Evolutionary conservation across 2,797 vertebrate genomes (phyloP), one percentile per base, ranked within the genome.

Genomic region (Psittacula derbiana): DNA sequence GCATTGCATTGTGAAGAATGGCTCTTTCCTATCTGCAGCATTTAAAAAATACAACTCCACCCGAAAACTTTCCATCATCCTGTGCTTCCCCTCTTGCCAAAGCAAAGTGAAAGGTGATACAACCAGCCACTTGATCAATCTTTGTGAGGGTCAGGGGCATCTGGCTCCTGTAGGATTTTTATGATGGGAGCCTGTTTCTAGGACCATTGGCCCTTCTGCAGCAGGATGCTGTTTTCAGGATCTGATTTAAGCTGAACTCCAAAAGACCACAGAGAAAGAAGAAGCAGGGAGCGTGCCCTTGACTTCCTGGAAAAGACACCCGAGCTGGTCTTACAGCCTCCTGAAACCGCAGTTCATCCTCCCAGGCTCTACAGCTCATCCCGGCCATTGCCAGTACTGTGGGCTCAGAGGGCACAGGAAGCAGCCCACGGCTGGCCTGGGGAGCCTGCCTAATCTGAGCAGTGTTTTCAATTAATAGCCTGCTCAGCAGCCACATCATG

Each of bases 391-490:
- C 61, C 80, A 82, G 61, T 61, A 5, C 72, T 15, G 2, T 3
- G 52, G 65, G 41, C 81, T 92, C 87, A 28, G 69, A 55, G 61
- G 72, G 49, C 81, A 76, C 0, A 13, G 31, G 76, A 67, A 85
- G 78, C 2, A 4, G 53, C 74, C 86, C 0, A 0, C 80, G 92
- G 84, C 86, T 92, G 91, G 67, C 55, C 62, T 0, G 0, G 46
- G 50, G 62, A 81, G 88, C 44, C 66, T 90, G 83, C 52, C 70
- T 40, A 20, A 18, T 67, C 43, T 43, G 47, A 89, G 90, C 69
- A 61, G 72, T 95, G 90, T 91, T 96, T 95, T 76, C 69, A 96
- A 90, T 92, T 95, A 96, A 75, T 71, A 65, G 79, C 82, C 69
- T 57, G 72, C 75, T 93, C 85, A 28, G 73, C 76, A 91, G 80